Base-by-base conservation (phyloP, 2,797 vertebrate species). In the Bradypus variegatus region DNA sequence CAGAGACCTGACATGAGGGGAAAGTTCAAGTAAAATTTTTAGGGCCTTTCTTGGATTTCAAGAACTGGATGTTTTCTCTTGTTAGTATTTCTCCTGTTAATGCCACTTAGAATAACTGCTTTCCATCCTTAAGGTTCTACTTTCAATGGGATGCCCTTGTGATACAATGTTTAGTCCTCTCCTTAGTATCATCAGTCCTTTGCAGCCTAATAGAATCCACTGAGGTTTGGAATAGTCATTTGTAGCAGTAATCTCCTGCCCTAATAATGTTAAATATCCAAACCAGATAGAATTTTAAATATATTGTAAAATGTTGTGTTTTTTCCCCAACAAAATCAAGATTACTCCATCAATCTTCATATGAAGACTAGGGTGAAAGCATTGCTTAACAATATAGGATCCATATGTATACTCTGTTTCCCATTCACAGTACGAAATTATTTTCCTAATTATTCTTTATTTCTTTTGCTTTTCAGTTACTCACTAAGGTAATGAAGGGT, bases 301-400 rank as follows among this genome's bases (percentile, higher is more conserved):
- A 65, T 93, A 70, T 83, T 75, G 27, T 95, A 13, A 67, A 79
- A 82, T 2, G 4, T 86, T 29, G 1, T 73, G 23, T 82, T 55
- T 36, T 93, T 86, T 95, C 64, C 88, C 18, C 25, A 92, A 36
- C n/a, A 90, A 64, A 81, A 64, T 93, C 64, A 85, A 64, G 25
- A 83, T 29, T 60, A 60, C 48, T 65, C 50, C 60, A 27, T 81
- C 62, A 93, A 88, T 55, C 27, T 75, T 89, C 82, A 93, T 50
- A 64, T 87, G n/a, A 0, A 33, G 38, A 19, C 25, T 95, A 19
- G 69, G 18, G 60, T 41, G 29, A 89, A 87, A 53, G 87, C 90
- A 31, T 78, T 48, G 36, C n/a, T 72, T 62, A 10, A 72, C 81
- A 67, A 64, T 94, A 58, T n/a, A 50, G 5, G 2, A 53, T 70